Evolutionary conservation across 2,797 vertebrate species (phyloP).

Genomic region (Nasua narica): DNA sequence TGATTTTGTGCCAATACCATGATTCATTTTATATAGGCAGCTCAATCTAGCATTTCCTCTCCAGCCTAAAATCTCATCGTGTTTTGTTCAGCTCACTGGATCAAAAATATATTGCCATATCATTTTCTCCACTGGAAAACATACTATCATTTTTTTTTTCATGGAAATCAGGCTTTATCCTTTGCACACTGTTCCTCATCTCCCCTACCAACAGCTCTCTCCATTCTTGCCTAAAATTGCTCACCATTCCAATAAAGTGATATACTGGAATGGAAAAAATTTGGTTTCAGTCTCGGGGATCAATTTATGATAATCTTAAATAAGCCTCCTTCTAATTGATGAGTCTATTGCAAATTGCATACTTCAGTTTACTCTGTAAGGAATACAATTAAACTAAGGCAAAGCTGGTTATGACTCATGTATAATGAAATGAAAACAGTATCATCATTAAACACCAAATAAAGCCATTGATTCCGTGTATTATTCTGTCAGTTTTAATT

Average conservation of each 20-base stretch:
- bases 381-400: slow-evolving; percentile 72
- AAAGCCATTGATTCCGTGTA: slow-evolving; percentile 80
- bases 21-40: slow-evolving; percentile 65
- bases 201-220: background rate
- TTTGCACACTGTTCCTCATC: background rate
- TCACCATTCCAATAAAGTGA: slow-evolving; percentile 29
- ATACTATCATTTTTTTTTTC: slow-evolving; percentile 6
- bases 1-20: slow-evolving; percentile 60
- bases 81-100: slow-evolving; percentile 55
- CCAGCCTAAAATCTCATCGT: slow-evolving; percentile 43
- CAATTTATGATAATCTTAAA: slow-evolving; percentile 68
- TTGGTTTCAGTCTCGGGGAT: slow-evolving; percentile 48
- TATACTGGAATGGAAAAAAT: slow-evolving; percentile 24
- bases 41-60: slow-evolving; percentile 52
- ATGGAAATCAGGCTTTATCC: slow-evolving; percentile 30
- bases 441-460: slow-evolving; percentile 81
- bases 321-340: slow-evolving; percentile 72
- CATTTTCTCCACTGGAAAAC: slow-evolving; percentile 29
- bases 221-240: background rate
- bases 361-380: slow-evolving; percentile 76
- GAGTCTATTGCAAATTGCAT: slow-evolving; percentile 65
- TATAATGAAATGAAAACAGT: slow-evolving; percentile 78
- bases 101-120: slow-evolving; percentile 53
- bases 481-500: slow-evolving; percentile 82
- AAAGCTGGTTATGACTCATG: slow-evolving; percentile 74